Base-by-base conservation (phyloP, 2,888 invertebrate genomes). In the Branchipolynoe longqiensis region DNA sequence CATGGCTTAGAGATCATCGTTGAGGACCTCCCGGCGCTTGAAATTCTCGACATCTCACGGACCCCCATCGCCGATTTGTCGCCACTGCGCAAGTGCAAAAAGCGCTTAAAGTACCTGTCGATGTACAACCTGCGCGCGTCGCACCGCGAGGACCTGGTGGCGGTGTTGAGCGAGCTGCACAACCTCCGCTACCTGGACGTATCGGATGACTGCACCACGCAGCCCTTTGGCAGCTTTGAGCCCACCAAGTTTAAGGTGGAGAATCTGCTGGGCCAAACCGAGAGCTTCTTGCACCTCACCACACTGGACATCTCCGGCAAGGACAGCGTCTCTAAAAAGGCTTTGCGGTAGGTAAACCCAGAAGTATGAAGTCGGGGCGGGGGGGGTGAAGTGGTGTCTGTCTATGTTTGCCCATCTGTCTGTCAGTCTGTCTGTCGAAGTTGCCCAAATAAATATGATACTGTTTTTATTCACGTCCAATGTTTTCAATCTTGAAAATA, bases 271-370 rank as follows among this genome's bases (percentile, higher is more conserved):
- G 86, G 89, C n/a, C 87, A 89, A 33, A 87, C 88, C 14, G 59
- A 86, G 1, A 89, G 90, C 85, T 94, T 96, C 90, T 95, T 95
- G 62, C 93, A 95, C 89, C 93, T 96, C 69, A 93, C 94, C 38
- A 95, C 95, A 40, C 92, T 96, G 87, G 96, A 96, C 93, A 94
- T 96, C 85, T 96, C 96, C 92, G 95, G 95, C 62, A 95, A 95
- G 90, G 94, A 94, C 82, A 85, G 94, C 85, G 94, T 95, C 64
- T 93, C 94, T 82, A 91, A 93, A 25, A 92, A 93, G 84, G 93
- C 94, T 87, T 90, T 95, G 81, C 93, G 92, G 92, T 93, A 92
- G 93, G 90, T 95, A n/a, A n/a, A n/a, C n/a, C n/a, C n/a, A n/a
- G n/a, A n/a, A n/a, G n/a, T n/a, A 94, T 90, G 33, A n/a, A n/a